Percentiles rank a stretch among this genome's conserved stretches.
Evolutionary conservation across 1,140 invertebrate genomes (phyloP).

Genomic region (Episyrphus balteatus): DNA sequence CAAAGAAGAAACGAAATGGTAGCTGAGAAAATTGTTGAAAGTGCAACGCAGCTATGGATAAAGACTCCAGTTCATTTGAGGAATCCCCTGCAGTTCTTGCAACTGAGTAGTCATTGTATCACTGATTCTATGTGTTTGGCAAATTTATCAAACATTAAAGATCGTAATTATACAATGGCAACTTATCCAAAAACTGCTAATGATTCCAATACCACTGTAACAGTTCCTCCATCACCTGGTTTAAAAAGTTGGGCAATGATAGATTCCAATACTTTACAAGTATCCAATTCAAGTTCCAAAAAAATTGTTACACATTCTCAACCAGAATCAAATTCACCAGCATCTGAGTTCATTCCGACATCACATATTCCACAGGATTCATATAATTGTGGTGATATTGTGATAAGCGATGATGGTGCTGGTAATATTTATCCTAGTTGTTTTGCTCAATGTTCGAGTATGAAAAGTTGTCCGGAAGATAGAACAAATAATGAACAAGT

Average conservation of each 20-base stretch:
- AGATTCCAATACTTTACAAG: background rate
- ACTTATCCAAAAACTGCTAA: background rate
- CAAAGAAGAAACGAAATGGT: conserved; percentile 1
- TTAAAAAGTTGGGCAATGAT: background rate
- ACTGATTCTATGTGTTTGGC: conserved; percentile 1
- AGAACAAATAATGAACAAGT: background rate
- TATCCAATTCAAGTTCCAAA: background rate
- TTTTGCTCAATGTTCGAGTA: background rate
- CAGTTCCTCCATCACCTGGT: background rate
- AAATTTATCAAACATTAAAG: background rate
- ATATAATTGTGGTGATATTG: no score
- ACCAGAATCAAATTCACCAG: background rate
- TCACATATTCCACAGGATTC: no score
- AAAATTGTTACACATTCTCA: background rate
- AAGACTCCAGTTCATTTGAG: conserved; percentile 6
- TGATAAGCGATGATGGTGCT: no score
- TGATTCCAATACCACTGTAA: background rate
- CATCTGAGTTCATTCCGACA: no score
- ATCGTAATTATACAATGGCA: background rate
- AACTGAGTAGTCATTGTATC: conserved; percentile 6
- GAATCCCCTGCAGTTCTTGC: conserved; percentile 6
- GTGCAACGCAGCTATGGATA: conserved; percentile 7
- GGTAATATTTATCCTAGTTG: no score
- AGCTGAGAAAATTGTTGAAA: conserved; percentile 1
- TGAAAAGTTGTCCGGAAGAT: background rate